Evolutionary conservation across 2,888 invertebrate species (phyloP).

Genomic region (Catocala fraxini): DNA sequence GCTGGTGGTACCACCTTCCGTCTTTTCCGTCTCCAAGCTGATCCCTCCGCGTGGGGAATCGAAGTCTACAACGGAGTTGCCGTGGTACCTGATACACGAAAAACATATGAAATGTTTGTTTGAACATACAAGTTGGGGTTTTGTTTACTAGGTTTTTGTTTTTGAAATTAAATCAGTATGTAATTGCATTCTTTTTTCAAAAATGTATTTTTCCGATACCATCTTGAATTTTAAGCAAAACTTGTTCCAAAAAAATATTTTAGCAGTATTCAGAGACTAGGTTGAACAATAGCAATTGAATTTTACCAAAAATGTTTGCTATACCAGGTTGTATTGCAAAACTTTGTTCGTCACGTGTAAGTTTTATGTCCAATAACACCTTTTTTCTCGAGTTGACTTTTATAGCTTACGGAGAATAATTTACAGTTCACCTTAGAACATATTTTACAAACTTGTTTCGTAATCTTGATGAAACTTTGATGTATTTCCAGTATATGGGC

Average conservation of each 20-base stretch:
- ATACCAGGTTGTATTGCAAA: constrained; percentile 1
- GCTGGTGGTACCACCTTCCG: constrained; percentile 94
- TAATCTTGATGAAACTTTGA: constrained; percentile 27
- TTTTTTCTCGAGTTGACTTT: constrained; percentile 18
- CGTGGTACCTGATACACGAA: constrained; percentile 90
- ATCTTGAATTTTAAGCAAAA: too few relatives aligned
- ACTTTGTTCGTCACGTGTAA: background rate
- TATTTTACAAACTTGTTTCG: constrained; percentile 19
- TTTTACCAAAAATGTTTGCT: background rate
- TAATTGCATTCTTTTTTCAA: too few relatives aligned
- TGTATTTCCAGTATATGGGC: constrained; percentile 23
- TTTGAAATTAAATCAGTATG: too few relatives aligned
- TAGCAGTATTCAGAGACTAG: background rate
- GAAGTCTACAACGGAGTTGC: constrained; percentile 93
- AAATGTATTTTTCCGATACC: too few relatives aligned
- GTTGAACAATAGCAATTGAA: background rate
- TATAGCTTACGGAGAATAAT: constrained; percentile 17
- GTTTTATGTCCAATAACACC: constrained; percentile 15
- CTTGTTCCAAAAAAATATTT: too few relatives aligned
- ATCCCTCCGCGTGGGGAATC: constrained; percentile 95
- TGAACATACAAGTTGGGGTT: too few relatives aligned
- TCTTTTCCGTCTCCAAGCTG: constrained; percentile 96
- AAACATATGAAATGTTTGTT: background rate
- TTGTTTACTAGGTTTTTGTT: too few relatives aligned
- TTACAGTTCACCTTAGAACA: constrained; percentile 14